Conservation (phyloP, 53 echinoderm and acorn worm genomes). For the Zoroaster sp. region DNA sequence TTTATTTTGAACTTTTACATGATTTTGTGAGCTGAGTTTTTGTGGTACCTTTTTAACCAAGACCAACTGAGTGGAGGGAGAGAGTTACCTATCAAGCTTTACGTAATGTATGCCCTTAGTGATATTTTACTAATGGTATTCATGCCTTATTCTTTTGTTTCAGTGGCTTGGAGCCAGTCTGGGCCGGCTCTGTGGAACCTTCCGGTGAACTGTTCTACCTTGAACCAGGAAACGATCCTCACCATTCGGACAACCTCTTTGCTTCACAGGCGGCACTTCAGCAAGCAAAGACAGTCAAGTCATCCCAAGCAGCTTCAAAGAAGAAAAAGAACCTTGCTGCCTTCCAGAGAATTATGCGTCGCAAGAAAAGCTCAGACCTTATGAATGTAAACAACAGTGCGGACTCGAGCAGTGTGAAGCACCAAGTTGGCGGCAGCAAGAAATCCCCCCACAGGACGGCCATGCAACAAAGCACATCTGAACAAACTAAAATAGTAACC, state of each 20-base stretch:
- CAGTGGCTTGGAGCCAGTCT: conserved; percentile 90
- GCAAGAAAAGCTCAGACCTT: conserved; percentile 13
- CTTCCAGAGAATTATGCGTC: conserved; percentile 49
- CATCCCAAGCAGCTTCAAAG: conserved; percentile 28
- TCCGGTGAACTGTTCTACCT: conserved; percentile 95
- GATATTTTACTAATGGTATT: not conserved
- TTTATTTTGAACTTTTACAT: too few species aligned
- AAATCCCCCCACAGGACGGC: conserved; percentile 41
- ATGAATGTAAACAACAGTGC: conserved; percentile 56
- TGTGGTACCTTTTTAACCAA: too few species aligned
- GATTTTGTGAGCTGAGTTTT: too few species aligned
- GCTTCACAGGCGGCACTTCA: not conserved
- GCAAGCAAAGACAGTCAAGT: conserved; percentile 6
- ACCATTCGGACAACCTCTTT: not conserved
- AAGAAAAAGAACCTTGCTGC: conserved; percentile 50
- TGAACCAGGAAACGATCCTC: conserved; percentile 49
- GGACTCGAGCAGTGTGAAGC: not conserved
- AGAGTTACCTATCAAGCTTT: too few species aligned
- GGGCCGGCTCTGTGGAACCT: conserved; percentile 81
- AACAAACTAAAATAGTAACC: conserved; percentile 56
- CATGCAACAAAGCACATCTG: not conserved
- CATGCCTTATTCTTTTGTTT: not conserved
- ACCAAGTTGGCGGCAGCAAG: not conserved
- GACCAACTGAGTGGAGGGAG: too few species aligned
- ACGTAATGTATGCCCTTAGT: too few species aligned